Evolutionary conservation across 2,113 vertebrate genomes (phyloP).

Genomic region (Chascanopsetta lugubris): DNA sequence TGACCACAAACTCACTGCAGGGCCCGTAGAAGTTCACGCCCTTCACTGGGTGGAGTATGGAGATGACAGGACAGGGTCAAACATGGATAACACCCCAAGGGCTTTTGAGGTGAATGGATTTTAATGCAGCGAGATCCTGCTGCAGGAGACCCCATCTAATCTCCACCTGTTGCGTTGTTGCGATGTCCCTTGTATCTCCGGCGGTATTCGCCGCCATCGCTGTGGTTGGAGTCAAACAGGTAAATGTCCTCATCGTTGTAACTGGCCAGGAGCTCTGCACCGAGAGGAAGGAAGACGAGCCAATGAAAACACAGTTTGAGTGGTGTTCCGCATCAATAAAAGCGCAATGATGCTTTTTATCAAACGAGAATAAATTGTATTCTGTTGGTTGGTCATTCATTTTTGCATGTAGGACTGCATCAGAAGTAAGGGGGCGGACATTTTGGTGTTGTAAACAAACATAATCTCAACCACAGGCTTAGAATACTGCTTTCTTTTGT

Average conservation of each 20-base stretch:
- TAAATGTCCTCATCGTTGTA: slow-evolving; percentile 98
- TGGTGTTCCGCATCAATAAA: too few relatives aligned
- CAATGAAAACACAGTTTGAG: too few relatives aligned
- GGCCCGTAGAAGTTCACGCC: slow-evolving; percentile 95
- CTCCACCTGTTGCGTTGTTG: slow-evolving; percentile 91
- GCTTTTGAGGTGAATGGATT: too few relatives aligned
- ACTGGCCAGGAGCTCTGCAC: slow-evolving; percentile 90
- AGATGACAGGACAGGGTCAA: background rate
- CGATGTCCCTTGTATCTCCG: slow-evolving; percentile 94
- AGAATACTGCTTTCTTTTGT: too few relatives aligned
- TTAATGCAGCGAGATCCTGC: too few relatives aligned
- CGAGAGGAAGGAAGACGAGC: slow-evolving; percentile 5
- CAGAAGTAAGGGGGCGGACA: too few relatives aligned
- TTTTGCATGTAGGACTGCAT: too few relatives aligned
- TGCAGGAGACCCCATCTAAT: background rate
- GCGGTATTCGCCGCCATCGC: slow-evolving; percentile 90
- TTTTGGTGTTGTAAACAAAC: background rate
- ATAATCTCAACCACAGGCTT: too few relatives aligned
- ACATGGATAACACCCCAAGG: background rate
- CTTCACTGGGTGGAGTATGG: slow-evolving; percentile 83
- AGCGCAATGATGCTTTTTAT: too few relatives aligned
- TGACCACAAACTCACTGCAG: slow-evolving; percentile 91
- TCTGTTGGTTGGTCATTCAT: too few relatives aligned
- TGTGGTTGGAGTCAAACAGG: slow-evolving; percentile 93
- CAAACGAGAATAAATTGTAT: too few relatives aligned